phyloP scores from a whole-genome alignment of 2,888 invertebrate species.

The Phalangium opilio region DNA sequence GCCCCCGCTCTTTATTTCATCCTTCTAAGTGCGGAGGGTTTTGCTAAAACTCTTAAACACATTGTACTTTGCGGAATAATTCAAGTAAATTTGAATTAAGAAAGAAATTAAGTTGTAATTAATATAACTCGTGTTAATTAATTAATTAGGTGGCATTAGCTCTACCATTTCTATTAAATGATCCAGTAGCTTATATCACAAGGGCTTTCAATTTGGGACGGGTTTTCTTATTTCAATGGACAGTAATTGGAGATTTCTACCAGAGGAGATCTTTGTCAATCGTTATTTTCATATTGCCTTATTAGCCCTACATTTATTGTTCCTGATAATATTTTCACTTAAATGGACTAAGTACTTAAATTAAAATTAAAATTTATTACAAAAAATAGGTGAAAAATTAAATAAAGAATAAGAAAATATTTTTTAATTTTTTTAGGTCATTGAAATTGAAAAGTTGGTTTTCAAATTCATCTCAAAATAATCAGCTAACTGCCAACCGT shows the following conservation, averaged over 20 bases:
- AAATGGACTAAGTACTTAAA: constrained; percentile 39
- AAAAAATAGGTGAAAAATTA: too few relatives aligned
- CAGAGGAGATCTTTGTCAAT: constrained; percentile 61
- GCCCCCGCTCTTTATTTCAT: constrained; percentile 81
- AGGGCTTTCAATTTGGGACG: constrained; percentile 87
- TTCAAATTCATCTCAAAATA: too few relatives aligned
- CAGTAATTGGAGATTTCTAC: constrained; percentile 87
- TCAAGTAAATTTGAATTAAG: too few relatives aligned
- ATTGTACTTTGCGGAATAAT: constrained; percentile 61
- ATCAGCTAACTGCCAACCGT: constrained; percentile 7
- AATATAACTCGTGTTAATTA: background rate
- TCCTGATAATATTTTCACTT: constrained; percentile 46
- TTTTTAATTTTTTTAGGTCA: too few relatives aligned
- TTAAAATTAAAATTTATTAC: too few relatives aligned
- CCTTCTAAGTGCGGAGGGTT: constrained; percentile 61
- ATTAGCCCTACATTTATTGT: constrained; percentile 51
- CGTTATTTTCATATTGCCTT: constrained; percentile 63
- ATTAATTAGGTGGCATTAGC: constrained; percentile 50
- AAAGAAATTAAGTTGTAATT: too few relatives aligned
- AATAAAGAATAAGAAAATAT: too few relatives aligned
- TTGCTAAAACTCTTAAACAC: constrained; percentile 51
- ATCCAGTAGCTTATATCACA: constrained; percentile 65
- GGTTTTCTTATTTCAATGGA: constrained; percentile 93
- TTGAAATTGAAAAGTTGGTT: too few relatives aligned
- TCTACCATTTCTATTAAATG: constrained; percentile 64